Percentiles rank a stretch among this genome's conserved stretches.
Conservation (phyloP, 2,888 invertebrate genomes). For the Tuberolachnus salignus region DNA sequence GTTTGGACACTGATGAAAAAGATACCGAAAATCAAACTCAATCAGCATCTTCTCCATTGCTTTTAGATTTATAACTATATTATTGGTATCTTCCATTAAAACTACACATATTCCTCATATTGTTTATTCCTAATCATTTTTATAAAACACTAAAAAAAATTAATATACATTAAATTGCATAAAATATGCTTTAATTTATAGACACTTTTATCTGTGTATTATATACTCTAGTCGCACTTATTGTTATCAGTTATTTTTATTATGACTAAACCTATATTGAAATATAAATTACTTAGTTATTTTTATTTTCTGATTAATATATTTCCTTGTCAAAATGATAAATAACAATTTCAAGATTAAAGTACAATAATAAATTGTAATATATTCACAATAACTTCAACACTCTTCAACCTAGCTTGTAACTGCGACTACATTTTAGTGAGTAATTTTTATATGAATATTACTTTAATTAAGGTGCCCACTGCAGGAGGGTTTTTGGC, state of each 20-base stretch:
- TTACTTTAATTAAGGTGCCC: too few relatives aligned
- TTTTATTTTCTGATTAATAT: not conserved
- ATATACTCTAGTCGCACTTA: slow-evolving; percentile 6
- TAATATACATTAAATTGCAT: slow-evolving; percentile 8
- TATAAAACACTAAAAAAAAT: not conserved
- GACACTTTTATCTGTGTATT: too few relatives aligned
- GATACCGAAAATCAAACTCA: slow-evolving; percentile 19
- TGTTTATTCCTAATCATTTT: not conserved
- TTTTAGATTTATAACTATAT: slow-evolving; percentile 28
- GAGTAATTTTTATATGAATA: too few relatives aligned
- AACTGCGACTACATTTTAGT: too few relatives aligned
- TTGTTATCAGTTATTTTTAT: not conserved
- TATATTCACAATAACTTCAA: too few relatives aligned
- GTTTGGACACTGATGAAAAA: slow-evolving; percentile 16
- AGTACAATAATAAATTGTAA: too few relatives aligned
- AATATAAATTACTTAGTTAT: not conserved
- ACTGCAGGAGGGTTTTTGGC: too few relatives aligned
- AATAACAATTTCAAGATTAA: too few relatives aligned
- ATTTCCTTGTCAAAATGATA: not conserved
- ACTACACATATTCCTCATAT: not conserved
- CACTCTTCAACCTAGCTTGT: too few relatives aligned
- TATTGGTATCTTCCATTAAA: not conserved
- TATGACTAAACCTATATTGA: not conserved
- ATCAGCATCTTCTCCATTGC: slow-evolving; percentile 25
- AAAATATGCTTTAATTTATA: not conserved